Conservation (phyloP, 2,797 vertebrate species). For the Pantherophis alleghaniensis region DNA sequence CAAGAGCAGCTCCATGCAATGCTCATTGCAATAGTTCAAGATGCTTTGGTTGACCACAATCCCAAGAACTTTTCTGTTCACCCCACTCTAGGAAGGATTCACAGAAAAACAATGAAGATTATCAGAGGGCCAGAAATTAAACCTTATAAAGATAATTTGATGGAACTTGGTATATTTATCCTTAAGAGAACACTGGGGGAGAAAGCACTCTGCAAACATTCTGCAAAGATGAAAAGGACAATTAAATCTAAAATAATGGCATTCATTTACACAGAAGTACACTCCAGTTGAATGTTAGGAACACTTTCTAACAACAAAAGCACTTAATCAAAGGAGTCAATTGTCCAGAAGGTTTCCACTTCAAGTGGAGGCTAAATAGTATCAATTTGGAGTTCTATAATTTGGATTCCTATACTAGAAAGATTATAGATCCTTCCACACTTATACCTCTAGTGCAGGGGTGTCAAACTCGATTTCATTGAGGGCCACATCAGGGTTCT, state of each 20-base stretch:
- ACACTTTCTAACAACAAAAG: not conserved
- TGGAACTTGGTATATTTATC: not conserved
- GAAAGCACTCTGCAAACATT: not conserved
- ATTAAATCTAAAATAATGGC: not conserved
- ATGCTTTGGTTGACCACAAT: not conserved
- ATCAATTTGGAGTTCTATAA: not conserved
- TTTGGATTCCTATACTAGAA: not conserved
- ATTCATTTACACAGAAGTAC: not conserved
- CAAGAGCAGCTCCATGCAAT: not conserved
- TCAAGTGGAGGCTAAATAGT: not conserved
- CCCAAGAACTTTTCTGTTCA: not conserved
- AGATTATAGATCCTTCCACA: not conserved
- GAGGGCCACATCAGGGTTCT: too few relatives aligned
- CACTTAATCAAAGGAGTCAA: not conserved
- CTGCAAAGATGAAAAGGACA: not conserved
- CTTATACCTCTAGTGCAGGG: not conserved
- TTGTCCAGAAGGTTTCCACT: not conserved
- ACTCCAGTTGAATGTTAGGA: not conserved
- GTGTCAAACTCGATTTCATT: too few relatives aligned
- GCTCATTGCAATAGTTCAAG: not conserved
- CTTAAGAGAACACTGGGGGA: not conserved
- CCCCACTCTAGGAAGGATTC: not conserved
- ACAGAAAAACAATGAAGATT: not conserved
- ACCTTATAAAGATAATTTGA: not conserved
- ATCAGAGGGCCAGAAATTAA: not conserved